These are phyloP conservation scores for Hiodon alosoides DNA, from an alignment of 2,113 vertebrate genomes.

Conservation along the genomic window DNA sequence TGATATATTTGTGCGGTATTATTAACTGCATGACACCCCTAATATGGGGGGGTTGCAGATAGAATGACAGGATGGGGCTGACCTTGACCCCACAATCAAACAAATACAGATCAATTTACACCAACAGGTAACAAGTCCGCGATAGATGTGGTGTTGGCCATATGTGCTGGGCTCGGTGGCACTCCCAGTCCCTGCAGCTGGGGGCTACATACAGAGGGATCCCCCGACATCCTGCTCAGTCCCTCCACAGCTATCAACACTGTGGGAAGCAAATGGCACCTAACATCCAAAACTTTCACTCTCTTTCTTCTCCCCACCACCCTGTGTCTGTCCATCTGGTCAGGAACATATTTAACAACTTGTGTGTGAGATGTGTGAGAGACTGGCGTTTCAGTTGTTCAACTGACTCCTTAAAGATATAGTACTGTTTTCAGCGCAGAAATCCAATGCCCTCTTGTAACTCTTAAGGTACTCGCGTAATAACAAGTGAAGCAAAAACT, in stretches of 20 bases:
- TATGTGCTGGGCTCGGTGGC: constrained; percentile 34
- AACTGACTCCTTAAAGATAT: too few species aligned
- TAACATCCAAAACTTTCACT: constrained; percentile 30
- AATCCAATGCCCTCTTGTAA: too few species aligned
- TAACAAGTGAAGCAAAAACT: too few species aligned
- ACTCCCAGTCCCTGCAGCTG: background rate
- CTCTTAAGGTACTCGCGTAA: too few species aligned
- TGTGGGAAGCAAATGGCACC: constrained; percentile 33
- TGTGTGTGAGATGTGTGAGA: too few species aligned
- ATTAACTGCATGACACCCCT: background rate
- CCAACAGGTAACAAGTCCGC: constrained; percentile 31
- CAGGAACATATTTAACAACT: too few species aligned
- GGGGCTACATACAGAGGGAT: constrained; percentile 7
- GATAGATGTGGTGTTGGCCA: constrained; percentile 30
- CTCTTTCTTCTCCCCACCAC: constrained; percentile 43
- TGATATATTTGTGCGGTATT: background rate
- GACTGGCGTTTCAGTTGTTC: too few species aligned
- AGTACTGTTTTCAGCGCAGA: too few species aligned
- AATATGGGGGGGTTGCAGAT: background rate
- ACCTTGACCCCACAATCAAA: constrained; percentile 31
- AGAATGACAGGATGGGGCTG: background rate
- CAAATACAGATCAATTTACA: background rate
- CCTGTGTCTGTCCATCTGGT: constrained; percentile 36
- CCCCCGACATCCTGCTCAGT: constrained; percentile 10
- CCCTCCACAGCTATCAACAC: constrained; percentile 29